These are phyloP conservation scores for Onchidella celtica DNA, from an alignment of 2,888 invertebrate genomes.

Conservation along the genomic window DNA sequence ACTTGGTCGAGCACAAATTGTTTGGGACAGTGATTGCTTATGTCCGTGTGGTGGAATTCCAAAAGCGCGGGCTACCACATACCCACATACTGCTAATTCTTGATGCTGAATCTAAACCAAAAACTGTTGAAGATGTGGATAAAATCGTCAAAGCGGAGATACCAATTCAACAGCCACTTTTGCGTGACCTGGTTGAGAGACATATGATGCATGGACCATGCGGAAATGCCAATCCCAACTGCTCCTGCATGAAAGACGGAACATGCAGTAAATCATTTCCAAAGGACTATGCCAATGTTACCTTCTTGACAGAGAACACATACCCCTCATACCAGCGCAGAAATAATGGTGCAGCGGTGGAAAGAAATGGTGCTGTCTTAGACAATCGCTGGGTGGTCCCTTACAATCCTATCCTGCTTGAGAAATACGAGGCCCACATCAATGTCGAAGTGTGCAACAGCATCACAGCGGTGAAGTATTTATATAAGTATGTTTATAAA, in stretches of 20 bases:
- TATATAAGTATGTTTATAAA: conserved; percentile 50
- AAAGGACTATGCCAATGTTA: conserved; percentile 1
- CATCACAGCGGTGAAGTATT: conserved; percentile 45
- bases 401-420: conserved; percentile 43
- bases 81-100: conserved; percentile 17
- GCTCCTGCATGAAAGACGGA: conserved; percentile 42
- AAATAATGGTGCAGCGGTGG: conserved; percentile 21
- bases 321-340: conserved; percentile 44
- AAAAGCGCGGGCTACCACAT: conserved; percentile 1
- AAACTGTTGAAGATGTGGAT: not conserved
- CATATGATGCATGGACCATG: conserved; percentile 46
- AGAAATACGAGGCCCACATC: conserved; percentile 31
- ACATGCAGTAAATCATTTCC: conserved; percentile 33
- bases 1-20: conserved; percentile 7
- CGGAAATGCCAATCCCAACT: conserved; percentile 1
- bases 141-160: conserved; percentile 31
- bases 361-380: conserved; percentile 26
- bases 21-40: conserved; percentile 40
- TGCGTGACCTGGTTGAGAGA: conserved; percentile 10
- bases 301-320: not conserved
- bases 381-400: conserved; percentile 49
- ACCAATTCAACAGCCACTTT: conserved; percentile 1
- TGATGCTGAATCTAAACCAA: conserved; percentile 10
- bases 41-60: conserved; percentile 35
- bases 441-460: conserved; percentile 44